Base-by-base conservation (phyloP, 2,888 invertebrate genomes). In the Pseudoips prasinana region DNA sequence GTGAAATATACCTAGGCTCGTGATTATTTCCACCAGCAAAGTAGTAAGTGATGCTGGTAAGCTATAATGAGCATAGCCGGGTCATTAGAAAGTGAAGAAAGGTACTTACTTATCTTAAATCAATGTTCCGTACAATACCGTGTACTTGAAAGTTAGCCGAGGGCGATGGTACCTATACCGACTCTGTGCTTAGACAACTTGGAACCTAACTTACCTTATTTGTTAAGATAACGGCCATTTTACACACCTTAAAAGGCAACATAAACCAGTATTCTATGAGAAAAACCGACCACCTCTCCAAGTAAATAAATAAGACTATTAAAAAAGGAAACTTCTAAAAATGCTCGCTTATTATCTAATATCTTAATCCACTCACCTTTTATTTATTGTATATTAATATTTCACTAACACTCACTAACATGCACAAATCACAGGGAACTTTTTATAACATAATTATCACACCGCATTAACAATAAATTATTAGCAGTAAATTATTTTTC, bases 391-490 rank as follows among this genome's bases (percentile, higher is more conserved):
- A 37, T 33, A 43, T 33, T 43, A 29, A 10, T 33, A 42, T 33
- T 43, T 34, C 39, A 47, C 58, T 30, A 42, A 40, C 56, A 56
- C 56, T 54, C 53, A 64, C 60, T 53, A 48, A 43, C 47, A 46
- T 33, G 52, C 56, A 60, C 59, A 54, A 51, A 43, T 52, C 56
- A 60, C 59, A 54, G 52, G 42, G 24, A 48, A 53, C 46, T 54
- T 60, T 36, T 50, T 55, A 58, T 40, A 60, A 56, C 66, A 71
- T 64, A 58, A 57, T 51, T 60, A 42, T 46, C 46, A 56, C 63
- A 34, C 34, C 43, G 41, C 27, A 65, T 65, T 54, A 52, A 46
- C 54, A 10, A 19, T 33, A 54, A 53, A 46, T 49, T 38, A 39
- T 37, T 46, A 40, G 40, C 49, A 43, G 41, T 36, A 7, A 5